Base-by-base conservation (phyloP, 2,888 invertebrate species). In the Phaedon cochleariae region DNA sequence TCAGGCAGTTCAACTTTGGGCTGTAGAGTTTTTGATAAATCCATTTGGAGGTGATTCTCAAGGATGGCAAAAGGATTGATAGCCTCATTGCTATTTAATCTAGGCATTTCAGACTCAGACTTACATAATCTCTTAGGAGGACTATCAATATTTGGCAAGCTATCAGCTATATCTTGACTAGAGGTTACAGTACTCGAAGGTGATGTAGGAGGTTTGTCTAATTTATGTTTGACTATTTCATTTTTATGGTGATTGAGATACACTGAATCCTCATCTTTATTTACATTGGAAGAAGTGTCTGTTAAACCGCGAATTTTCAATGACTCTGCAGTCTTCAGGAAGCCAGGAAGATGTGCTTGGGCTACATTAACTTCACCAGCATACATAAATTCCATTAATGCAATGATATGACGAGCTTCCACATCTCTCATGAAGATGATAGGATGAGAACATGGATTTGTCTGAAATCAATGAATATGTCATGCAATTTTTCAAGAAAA, bases 391-490 rank as follows among this genome's bases (percentile, higher is more conserved):
- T 93, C 92, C 80, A 93, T 87, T 67, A 93, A 86, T 61, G 92
- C 90, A 73, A 90, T 89, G 74, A 93, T 87, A 81, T 93, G 92
- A 78, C 89, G 88, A 77, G 90, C 91, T 79, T 92, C 91, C 77
- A 93, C 92, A 85, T 93, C 93, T 81, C 92, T 88, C 89, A 93
- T 90, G 83, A 93, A 92, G 82, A 93, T 92, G 85, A 93, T 92
- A 67, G 93, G 93, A 84, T 93, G 93, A 80, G 92, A 90, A 83
- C 93, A 93, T 78, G 93, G 93, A 84, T 93, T 93, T 80, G 90
- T 91, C 92, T 93, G 86, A 52, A 90, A 90, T 51, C 60, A 63
- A 67, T 20, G 62, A 51, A 34, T 59, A 49, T 58, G 41, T 51
- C 15, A 59, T 17, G 17, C 17, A 18, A 41, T 21, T 21, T 41